Percentiles rank a stretch among this genome's conserved stretches.
Conservation (phyloP, 2,888 invertebrate species). For the Chorisops tibialis region DNA sequence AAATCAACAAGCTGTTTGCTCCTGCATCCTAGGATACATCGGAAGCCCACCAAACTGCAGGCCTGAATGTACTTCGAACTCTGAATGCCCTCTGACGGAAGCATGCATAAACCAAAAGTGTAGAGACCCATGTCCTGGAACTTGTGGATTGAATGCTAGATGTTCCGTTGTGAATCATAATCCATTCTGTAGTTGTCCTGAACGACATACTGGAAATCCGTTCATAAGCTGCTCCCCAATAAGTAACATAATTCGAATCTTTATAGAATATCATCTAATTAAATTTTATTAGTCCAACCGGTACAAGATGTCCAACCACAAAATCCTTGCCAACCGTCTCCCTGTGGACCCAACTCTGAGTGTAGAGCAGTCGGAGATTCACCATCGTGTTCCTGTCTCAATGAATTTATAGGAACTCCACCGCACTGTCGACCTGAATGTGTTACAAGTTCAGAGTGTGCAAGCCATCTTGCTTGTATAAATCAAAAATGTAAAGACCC, state of each 20-base stretch:
- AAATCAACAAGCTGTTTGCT: slow-evolving; percentile 63
- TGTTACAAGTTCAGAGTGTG: slow-evolving; percentile 67
- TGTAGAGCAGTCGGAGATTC: slow-evolving; percentile 54
- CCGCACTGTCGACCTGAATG: slow-evolving; percentile 70
- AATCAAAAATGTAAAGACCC: slow-evolving; percentile 70
- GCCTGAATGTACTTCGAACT: slow-evolving; percentile 67
- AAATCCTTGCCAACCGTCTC: slow-evolving; percentile 54
- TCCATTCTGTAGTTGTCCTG: slow-evolving; percentile 70
- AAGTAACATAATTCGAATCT: slow-evolving; percentile 48
- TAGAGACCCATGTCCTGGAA: slow-evolving; percentile 69
- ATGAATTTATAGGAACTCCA: slow-evolving; percentile 65
- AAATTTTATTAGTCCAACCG: slow-evolving; percentile 12
- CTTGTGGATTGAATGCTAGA: slow-evolving; percentile 71
- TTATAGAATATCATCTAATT: not conserved
- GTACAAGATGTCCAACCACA: slow-evolving; percentile 31
- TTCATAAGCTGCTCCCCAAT: slow-evolving; percentile 56
- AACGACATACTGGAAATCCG: slow-evolving; percentile 46
- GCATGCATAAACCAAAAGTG: slow-evolving; percentile 73
- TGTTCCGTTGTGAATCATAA: slow-evolving; percentile 73
- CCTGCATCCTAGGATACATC: slow-evolving; percentile 64
- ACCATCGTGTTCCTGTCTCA: slow-evolving; percentile 61
- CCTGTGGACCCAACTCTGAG: slow-evolving; percentile 58
- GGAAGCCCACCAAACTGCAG: slow-evolving; percentile 71
- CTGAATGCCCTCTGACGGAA: slow-evolving; percentile 63
- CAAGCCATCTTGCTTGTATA: slow-evolving; percentile 64